Percentiles rank a stretch among this genome's conserved stretches.
phyloP scores from a whole-genome alignment of 2,888 invertebrate genomes.

The Nomada fucata region DNA sequence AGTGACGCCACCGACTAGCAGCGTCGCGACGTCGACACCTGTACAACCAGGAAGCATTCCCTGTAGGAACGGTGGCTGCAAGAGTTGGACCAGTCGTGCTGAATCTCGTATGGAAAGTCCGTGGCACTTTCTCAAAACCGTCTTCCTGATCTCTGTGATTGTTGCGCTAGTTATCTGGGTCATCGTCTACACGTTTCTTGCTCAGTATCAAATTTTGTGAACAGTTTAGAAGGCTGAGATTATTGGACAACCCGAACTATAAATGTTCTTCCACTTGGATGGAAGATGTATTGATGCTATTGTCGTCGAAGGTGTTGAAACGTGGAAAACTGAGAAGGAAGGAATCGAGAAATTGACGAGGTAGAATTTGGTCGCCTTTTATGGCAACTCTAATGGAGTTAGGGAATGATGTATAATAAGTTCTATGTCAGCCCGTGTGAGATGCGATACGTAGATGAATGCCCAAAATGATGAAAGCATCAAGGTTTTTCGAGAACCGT shows the following conservation, averaged over 20 bases:
- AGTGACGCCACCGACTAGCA: constrained; percentile 61
- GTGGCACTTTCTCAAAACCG: constrained; percentile 85
- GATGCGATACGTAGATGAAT: background rate
- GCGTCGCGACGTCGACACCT: constrained; percentile 70
- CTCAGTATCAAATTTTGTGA: constrained; percentile 78
- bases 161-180: constrained; percentile 85
- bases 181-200: constrained; percentile 82
- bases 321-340: background rate
- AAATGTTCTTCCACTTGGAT: background rate
- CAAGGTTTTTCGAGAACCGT: background rate
- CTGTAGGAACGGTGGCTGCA: constrained; percentile 77
- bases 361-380: background rate
- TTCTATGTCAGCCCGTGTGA: constrained; percentile 1
- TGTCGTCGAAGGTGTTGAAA: background rate
- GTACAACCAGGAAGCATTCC: constrained; percentile 63
- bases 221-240: too few species aligned
- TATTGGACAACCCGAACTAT: background rate
- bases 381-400: background rate
- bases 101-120: constrained; percentile 83
- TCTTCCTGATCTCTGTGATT: constrained; percentile 84
- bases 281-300: background rate
- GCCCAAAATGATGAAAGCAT: background rate
- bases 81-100: constrained; percentile 59
- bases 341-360: background rate
- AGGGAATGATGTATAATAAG: background rate